A percentile compares a stretch with the other conserved stretches of the same genome.
Evolutionary conservation across 2,797 vertebrate genomes (phyloP).

Genomic region (Sebastes taczanowskii): DNA sequence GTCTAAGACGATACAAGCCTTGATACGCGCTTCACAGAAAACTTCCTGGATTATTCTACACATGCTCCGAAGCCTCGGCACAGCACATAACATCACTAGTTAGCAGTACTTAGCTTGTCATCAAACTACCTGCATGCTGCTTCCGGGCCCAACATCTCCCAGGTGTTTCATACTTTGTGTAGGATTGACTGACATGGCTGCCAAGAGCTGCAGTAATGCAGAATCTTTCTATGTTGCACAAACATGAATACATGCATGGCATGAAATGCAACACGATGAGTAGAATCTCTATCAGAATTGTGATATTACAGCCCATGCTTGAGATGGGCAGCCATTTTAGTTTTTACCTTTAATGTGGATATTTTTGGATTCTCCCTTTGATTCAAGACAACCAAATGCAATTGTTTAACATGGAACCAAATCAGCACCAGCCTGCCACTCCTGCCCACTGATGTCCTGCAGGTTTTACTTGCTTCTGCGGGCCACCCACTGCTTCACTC

Average conservation of each 20-base stretch:
- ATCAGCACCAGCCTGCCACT: background rate
- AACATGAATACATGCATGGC: background rate
- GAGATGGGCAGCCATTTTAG: background rate
- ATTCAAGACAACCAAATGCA: background rate
- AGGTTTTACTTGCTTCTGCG: background rate
- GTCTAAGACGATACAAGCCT: background rate
- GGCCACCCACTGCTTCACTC: background rate
- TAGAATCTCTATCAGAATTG: background rate
- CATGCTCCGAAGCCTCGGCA: background rate
- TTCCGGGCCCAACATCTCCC: background rate
- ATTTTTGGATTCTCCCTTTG: background rate
- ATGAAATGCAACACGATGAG: background rate
- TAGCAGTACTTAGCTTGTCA: background rate
- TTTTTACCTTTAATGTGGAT: background rate
- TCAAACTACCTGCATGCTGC: background rate
- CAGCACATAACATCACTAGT: background rate
- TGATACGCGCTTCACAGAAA: background rate
- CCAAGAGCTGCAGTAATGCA: background rate
- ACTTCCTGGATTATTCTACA: background rate
- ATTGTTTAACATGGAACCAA: background rate
- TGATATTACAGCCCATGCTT: background rate
- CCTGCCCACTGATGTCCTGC: background rate
- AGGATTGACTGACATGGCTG: background rate
- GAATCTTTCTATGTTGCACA: background rate
- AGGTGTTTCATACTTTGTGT: background rate